These are phyloP conservation scores for Dermochelys coriacea DNA, from an alignment of 2,797 vertebrate species.

Conservation along the genomic window DNA sequence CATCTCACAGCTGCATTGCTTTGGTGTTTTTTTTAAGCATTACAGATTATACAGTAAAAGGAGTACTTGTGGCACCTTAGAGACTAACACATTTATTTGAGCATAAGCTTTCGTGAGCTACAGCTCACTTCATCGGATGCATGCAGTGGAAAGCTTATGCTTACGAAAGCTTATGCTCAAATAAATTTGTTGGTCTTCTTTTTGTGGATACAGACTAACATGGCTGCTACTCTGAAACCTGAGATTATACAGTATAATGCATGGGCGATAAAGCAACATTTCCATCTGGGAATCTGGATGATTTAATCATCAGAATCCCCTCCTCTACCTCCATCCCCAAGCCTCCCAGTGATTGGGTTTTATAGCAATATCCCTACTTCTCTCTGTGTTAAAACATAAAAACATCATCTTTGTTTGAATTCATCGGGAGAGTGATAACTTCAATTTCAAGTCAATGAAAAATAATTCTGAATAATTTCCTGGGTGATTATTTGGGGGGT, in stretches of 20 bases:
- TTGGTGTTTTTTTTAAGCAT: neutral
- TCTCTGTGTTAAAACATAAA: neutral
- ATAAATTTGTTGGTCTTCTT: no score
- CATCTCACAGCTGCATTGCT: neutral
- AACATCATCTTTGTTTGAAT: neutral
- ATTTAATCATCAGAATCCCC: neutral
- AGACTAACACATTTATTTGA: no score
- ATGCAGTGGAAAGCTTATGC: no score
- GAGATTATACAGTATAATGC: neutral
- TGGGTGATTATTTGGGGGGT: neutral
- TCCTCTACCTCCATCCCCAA: neutral
- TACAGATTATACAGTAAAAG: neutral
- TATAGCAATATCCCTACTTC: neutral
- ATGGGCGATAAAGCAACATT: neutral
- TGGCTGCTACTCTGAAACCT: no score
- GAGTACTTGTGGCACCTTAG: no score
- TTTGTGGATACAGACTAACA: no score
- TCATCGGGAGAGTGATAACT: neutral
- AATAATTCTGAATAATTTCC: neutral
- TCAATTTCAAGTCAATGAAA: neutral
- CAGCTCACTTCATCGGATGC: no score
- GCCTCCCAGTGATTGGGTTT: neutral
- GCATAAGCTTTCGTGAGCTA: no score
- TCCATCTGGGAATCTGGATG: neutral
- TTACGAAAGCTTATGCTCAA: no score